These are phyloP conservation scores for Berghia stephanieae DNA, from an alignment of 1,140 invertebrate species.

Conservation along the genomic window DNA sequence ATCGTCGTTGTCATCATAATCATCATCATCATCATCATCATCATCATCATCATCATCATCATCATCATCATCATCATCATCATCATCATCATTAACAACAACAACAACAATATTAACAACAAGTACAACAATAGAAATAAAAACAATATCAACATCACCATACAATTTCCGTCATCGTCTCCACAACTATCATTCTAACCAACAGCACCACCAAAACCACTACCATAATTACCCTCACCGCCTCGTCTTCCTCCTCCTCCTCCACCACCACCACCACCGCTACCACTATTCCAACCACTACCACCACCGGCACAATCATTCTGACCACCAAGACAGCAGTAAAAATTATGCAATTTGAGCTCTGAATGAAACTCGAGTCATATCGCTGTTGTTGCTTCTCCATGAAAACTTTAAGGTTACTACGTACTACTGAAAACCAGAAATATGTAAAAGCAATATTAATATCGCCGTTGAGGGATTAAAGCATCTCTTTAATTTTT, in stretches of 20 bases:
- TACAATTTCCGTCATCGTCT: neutral
- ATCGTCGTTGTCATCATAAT: too few species aligned
- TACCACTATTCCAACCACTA: neutral
- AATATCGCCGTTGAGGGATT: neutral
- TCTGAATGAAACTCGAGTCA: neutral
- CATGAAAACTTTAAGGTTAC: neutral
- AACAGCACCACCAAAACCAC: neutral
- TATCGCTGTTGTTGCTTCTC: neutral
- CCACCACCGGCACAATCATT: neutral
- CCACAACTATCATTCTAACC: neutral
- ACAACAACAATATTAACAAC: neutral
- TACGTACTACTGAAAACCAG: neutral
- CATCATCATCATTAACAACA: neutral
- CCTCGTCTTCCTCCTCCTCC: neutral
- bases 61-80: constrained; percentile 11
- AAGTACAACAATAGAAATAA: neutral
- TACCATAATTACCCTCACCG: neutral
- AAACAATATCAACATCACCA: neutral
- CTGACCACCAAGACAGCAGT: neutral
- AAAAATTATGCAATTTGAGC: neutral
- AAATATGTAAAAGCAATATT: neutral
- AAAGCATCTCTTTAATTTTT: too few species aligned
- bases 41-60: constrained; percentile 14
- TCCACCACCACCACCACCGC: neutral
- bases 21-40: neutral